Percentiles rank a stretch among this genome's conserved stretches.
Conservation (phyloP, 2,113 vertebrate genomes). For the Cariama cristata region DNA sequence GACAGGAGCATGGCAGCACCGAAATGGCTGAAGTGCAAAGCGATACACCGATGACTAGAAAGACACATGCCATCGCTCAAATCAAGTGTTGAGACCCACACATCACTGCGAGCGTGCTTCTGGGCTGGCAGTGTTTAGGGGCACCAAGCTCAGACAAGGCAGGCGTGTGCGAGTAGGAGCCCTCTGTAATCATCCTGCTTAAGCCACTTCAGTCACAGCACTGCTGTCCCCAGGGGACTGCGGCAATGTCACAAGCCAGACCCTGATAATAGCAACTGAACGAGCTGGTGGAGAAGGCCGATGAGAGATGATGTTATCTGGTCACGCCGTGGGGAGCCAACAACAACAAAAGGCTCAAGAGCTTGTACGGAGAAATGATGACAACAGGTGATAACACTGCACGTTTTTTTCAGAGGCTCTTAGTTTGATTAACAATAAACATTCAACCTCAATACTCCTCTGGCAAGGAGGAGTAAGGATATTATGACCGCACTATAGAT, state of each 20-base stretch:
- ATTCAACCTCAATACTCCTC: not conserved
- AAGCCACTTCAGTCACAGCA: not conserved
- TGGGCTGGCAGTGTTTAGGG: not conserved
- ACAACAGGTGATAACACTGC: not conserved
- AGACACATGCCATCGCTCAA: not conserved
- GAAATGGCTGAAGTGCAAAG: not conserved
- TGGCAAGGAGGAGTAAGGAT: not conserved
- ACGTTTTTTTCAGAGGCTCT: not conserved
- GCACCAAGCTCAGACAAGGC: not conserved
- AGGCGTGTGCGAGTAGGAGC: not conserved
- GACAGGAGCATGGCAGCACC: not conserved
- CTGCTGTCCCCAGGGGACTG: not conserved
- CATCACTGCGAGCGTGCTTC: accelerated
- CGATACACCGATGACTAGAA: accelerated
- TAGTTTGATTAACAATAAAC: not conserved
- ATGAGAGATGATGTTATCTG: not conserved
- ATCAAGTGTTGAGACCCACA: not conserved
- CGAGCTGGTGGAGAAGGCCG: not conserved
- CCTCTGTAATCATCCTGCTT: not conserved
- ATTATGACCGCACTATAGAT: not conserved
- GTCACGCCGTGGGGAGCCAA: not conserved
- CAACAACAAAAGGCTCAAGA: not conserved
- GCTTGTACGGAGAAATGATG: not conserved
- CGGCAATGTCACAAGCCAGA: not conserved
- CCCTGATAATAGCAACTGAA: not conserved